Conservation (phyloP, 1,140 invertebrate genomes). For the Glomeris maerens region DNA sequence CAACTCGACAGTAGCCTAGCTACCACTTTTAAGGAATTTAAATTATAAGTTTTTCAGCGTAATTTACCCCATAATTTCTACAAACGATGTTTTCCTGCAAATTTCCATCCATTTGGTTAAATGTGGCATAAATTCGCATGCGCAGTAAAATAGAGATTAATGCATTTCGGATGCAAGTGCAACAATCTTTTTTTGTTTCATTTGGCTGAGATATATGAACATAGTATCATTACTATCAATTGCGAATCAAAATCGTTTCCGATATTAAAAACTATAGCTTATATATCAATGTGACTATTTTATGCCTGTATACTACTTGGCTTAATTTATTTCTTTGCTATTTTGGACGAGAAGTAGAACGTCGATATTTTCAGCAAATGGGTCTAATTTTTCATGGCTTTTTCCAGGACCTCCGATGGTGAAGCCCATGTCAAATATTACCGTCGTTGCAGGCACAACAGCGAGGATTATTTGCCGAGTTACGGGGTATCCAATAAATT, state of each 20-base stretch:
- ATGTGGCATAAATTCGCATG: too few relatives aligned
- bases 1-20: too few relatives aligned
- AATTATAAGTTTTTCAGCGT: too few relatives aligned
- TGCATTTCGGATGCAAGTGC: too few relatives aligned
- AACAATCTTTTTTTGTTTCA: too few relatives aligned
- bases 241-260: neutral
- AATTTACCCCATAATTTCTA: too few relatives aligned
- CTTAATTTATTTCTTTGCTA: neutral
- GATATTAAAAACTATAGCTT: too few relatives aligned
- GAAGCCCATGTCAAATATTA: conserved; percentile 76
- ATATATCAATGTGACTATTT: neutral
- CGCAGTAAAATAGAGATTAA: too few relatives aligned
- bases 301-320: neutral
- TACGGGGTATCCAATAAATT: conserved; percentile 77
- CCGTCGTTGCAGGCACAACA: conserved; percentile 70
- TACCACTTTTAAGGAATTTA: too few relatives aligned
- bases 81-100: too few relatives aligned
- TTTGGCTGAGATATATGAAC: too few relatives aligned
- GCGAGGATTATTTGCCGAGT: conserved; percentile 81
- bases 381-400: neutral
- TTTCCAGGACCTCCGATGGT: conserved; percentile 66
- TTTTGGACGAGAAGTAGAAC: neutral
- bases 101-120: too few relatives aligned
- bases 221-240: neutral
- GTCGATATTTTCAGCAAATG: neutral